These are phyloP conservation scores for Pogoniulus pusillus DNA, from an alignment of 2,797 vertebrate genomes.

Conservation along the genomic window DNA sequence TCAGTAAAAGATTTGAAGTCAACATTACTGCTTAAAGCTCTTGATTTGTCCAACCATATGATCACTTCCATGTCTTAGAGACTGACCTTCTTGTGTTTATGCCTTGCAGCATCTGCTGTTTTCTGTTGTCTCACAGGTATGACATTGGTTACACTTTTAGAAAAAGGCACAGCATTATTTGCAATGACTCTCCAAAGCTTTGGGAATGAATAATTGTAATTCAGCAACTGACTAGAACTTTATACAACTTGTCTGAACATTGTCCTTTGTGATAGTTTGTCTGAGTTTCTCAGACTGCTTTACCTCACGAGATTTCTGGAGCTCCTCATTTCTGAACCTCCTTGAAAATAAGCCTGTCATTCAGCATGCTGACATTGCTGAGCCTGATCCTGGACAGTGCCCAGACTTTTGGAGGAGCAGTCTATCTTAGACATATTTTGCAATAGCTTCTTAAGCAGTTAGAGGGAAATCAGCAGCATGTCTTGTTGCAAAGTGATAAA, in stretches of 20 bases:
- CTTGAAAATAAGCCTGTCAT: not conserved
- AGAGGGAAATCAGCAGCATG: constrained; percentile 17
- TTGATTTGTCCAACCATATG: not conserved
- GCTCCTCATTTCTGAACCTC: not conserved
- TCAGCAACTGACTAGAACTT: not conserved
- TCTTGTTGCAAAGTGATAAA: not conserved
- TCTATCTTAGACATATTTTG: not conserved
- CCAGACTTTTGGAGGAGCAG: not conserved
- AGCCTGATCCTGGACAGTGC: constrained; percentile 2
- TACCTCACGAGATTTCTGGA: not conserved
- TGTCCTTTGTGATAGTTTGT: not conserved
- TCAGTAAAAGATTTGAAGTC: not conserved
- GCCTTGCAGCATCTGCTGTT: not conserved
- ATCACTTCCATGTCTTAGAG: not conserved
- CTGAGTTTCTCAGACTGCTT: not conserved
- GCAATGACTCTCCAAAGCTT: not conserved
- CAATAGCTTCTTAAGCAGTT: constrained; percentile 9
- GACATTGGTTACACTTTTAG: not conserved
- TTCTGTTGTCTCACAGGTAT: not conserved
- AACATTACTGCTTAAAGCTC: not conserved
- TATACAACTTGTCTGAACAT: not conserved
- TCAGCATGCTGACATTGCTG: not conserved
- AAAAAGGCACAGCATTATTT: not conserved
- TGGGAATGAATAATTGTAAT: not conserved
- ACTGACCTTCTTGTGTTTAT: not conserved